Conservation (phyloP, 2,113 vertebrate species). For the Bostrychus sinensis region DNA sequence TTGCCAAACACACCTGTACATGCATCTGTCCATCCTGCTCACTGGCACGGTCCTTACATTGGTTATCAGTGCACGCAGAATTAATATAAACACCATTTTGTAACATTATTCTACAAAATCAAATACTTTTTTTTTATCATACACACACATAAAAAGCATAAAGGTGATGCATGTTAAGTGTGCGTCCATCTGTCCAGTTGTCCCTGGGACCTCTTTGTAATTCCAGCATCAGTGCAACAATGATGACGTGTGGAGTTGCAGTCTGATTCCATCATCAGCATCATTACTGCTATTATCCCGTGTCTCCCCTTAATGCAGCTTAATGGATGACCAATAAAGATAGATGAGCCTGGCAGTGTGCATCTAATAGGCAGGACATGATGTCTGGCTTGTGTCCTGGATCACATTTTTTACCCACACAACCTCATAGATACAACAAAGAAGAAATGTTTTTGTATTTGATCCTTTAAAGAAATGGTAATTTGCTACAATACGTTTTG, state of each 20-base stretch:
- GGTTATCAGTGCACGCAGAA: slow-evolving; percentile 34
- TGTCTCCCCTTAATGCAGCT: slow-evolving; percentile 83
- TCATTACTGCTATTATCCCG: slow-evolving; percentile 83
- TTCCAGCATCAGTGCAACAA: slow-evolving; percentile 63
- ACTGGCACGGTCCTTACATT: slow-evolving; percentile 69
- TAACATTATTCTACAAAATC: neutral
- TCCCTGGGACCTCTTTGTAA: slow-evolving; percentile 62
- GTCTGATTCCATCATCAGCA: slow-evolving; percentile 81
- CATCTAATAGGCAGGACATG: slow-evolving; percentile 85
- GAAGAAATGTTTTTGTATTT: slow-evolving; percentile 35
- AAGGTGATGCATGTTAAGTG: slow-evolving; percentile 24
- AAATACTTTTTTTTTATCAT: neutral
- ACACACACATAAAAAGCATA: slow-evolving; percentile 13
- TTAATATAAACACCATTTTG: slow-evolving; percentile 40
- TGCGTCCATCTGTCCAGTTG: slow-evolving; percentile 51
- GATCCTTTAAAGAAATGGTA: slow-evolving; percentile 28
- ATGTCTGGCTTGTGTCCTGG: slow-evolving; percentile 81
- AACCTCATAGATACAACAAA: slow-evolving; percentile 54
- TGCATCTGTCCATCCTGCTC: slow-evolving; percentile 73
- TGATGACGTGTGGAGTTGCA: slow-evolving; percentile 72
- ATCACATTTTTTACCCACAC: slow-evolving; percentile 61
- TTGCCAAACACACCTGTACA: slow-evolving; percentile 75
- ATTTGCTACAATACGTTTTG: too few relatives aligned
- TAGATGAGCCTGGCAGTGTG: slow-evolving; percentile 83
- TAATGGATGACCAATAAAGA: slow-evolving; percentile 87